Percentiles rank a stretch among this genome's conserved stretches.
These are phyloP conservation scores for Anthonomus grandis DNA, from an alignment of 1,140 invertebrate genomes.

Conservation along the genomic window DNA sequence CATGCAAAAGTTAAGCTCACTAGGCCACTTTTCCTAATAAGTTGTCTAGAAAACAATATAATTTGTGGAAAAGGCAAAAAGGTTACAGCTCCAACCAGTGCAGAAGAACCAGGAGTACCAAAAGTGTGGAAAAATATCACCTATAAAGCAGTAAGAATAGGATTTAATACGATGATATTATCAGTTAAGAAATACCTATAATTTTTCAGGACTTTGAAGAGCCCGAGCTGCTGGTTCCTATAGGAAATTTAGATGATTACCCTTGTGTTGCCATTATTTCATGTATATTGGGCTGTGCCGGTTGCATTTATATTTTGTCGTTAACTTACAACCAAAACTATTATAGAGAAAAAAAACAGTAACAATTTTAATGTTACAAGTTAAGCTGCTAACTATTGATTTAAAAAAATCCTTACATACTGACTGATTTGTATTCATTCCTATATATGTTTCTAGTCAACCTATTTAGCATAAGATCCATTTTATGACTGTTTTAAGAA, in stretches of 20 bases:
- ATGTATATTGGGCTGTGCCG: conserved; percentile 46
- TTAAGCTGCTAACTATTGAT: no score
- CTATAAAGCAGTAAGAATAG: conserved; percentile 42
- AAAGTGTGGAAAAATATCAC: conserved; percentile 46
- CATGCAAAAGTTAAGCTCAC: conserved; percentile 43
- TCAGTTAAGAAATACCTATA: not conserved
- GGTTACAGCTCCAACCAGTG: conserved; percentile 36
- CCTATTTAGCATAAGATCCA: no score
- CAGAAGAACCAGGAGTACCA: conserved; percentile 20
- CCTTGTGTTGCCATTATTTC: conserved; percentile 45
- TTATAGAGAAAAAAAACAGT: no score
- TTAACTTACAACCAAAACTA: no score
- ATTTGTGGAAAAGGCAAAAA: conserved; percentile 33
- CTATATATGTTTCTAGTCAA: no score
- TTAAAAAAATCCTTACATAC: no score
- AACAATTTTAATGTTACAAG: no score
- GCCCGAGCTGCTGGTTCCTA: conserved; percentile 44
- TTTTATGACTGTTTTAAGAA: no score
- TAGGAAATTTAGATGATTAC: conserved; percentile 49
- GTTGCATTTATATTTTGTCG: conserved; percentile 45
- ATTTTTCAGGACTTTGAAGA: conserved; percentile 44
- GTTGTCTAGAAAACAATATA: conserved; percentile 37
- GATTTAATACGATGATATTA: not conserved
- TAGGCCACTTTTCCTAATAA: conserved; percentile 42
- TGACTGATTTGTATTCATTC: no score